Base-by-base conservation (phyloP, 2,888 invertebrate species). In the Drosophila rellima region DNA sequence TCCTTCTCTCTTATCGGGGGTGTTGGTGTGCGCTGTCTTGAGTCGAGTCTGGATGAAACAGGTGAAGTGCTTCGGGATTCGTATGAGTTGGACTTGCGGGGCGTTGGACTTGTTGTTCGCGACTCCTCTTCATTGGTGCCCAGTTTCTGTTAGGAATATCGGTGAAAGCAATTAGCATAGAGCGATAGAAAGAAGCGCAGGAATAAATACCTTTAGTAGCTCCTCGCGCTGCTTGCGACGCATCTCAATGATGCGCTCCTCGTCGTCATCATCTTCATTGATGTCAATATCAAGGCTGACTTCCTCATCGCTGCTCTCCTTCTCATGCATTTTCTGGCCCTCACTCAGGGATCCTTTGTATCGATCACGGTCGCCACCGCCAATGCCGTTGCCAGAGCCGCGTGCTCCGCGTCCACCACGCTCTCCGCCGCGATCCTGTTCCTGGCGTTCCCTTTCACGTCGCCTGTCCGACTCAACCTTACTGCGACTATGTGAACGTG, bases 181-280 rank as follows among this genome's bases (percentile, higher is more conserved):
- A 11, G 1, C 3, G 3, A 2, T 1, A n/a, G n/a, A 13, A n/a
- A 3, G 3, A 13, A 42, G 13, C 6, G 5, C n/a, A 5, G 10
- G 3, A 20, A 8, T n/a, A 80, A 72, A 86, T 93, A 97, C 97
- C 94, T 96, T 96, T 63, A 98, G 90, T 6, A 99, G 93, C 90
- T 96, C 97, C 92, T 98, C 97, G 40, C 98, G 94, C 89, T 97
- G 96, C 89, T 96, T 96, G 70, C 98, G 94, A 78, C 98, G 94
- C 89, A 95, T 95, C 91, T 98, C 97, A 91, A 99, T 99, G 80
- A 98, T 97, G 81, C 96, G 96, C 91, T 98, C 98, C 90, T 98
- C 98, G 83, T 97, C 97, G 91, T 98, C 98, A 69, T 97, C 98
- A 73, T 98, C 97, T 4, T 96, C 94, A 75, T 97, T 97, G 69